Evolutionary conservation across 2,113 vertebrate species (phyloP).

Genomic region (Lethenteron camtschaticum): DNA sequence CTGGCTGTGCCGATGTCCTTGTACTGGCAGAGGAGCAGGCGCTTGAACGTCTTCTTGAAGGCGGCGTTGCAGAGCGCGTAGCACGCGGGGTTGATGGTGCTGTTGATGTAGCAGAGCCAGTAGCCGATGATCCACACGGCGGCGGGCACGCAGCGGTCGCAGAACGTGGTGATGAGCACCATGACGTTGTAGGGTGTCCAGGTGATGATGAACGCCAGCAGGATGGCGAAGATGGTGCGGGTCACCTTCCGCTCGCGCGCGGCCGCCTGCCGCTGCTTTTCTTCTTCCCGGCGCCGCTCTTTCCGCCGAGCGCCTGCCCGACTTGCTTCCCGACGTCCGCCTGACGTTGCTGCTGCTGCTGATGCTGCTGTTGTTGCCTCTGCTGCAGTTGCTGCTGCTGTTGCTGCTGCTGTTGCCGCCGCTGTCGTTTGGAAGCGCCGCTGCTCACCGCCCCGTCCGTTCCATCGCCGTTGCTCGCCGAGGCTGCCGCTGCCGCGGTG

Average conservation of each 20-base stretch:
- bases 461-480: slow-evolving; percentile 25
- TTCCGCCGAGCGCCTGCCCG: no score
- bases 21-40: slow-evolving; percentile 88
- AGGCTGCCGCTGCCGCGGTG: slow-evolving; percentile 29
- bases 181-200: slow-evolving; percentile 98
- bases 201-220: slow-evolving; percentile 86
- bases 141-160: slow-evolving; percentile 65
- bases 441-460: slow-evolving; percentile 15
- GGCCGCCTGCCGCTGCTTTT: slow-evolving; percentile 58
- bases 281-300: slow-evolving; percentile 29
- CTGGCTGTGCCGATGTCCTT: slow-evolving; percentile 78
- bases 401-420: no score
- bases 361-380: slow-evolving; percentile 73
- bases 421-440: no score
- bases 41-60: slow-evolving; percentile 98
- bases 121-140: slow-evolving; percentile 96
- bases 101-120: slow-evolving; percentile 99
- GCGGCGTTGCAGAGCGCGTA: slow-evolving; percentile 89
- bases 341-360: slow-evolving; percentile 71
- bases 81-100: slow-evolving; percentile 93
- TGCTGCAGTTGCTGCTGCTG: slow-evolving; percentile 31
- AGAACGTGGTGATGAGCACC: slow-evolving; percentile 98
- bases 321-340: no score
- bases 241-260: slow-evolving; percentile 95
- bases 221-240: slow-evolving; percentile 86